Percentiles rank a stretch among this genome's conserved stretches.
Evolutionary conservation across 1,140 invertebrate species (phyloP).

Genomic region (Spodoptera frugiperda): DNA sequence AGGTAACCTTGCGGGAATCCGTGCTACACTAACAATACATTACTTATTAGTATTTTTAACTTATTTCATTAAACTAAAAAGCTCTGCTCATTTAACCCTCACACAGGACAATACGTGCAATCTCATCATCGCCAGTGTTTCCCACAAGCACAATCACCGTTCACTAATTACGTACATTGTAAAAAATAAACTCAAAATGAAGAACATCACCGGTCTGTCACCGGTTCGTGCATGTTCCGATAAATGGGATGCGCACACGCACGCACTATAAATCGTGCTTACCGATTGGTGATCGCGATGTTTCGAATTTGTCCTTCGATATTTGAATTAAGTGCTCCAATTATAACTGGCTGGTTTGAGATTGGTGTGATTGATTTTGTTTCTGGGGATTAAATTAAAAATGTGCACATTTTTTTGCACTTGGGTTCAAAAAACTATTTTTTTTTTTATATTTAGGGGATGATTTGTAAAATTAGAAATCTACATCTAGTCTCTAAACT

Average conservation of each 20-base stretch:
- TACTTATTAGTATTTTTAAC: too few relatives aligned
- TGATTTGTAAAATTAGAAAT: too few relatives aligned
- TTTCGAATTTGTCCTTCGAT: slow-evolving; percentile 44
- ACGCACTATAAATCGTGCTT: slow-evolving; percentile 39
- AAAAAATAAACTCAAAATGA: slow-evolving; percentile 12
- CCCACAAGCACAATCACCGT: slow-evolving; percentile 1
- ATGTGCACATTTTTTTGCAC: too few relatives aligned
- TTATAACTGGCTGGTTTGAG: slow-evolving; percentile 37
- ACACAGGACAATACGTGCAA: background rate
- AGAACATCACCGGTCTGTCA: slow-evolving; percentile 38
- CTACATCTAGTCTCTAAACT: too few relatives aligned
- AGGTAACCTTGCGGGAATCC: too few relatives aligned
- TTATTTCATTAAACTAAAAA: background rate
- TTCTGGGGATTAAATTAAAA: background rate
- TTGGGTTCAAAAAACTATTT: too few relatives aligned
- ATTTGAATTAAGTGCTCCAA: slow-evolving; percentile 40
- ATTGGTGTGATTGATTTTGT: background rate
- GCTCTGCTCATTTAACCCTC: background rate
- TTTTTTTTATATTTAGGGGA: too few relatives aligned
- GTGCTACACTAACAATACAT: too few relatives aligned
- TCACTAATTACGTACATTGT: slow-evolving; percentile 40
- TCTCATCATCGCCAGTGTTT: background rate
- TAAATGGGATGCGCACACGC: slow-evolving; percentile 36
- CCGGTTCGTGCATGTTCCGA: slow-evolving; percentile 30
- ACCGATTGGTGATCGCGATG: slow-evolving; percentile 45